Percentiles rank a stretch among this genome's conserved stretches.
Evolutionary conservation across 2,113 vertebrate species (phyloP).

Genomic region (Prionailurus viverrinus): DNA sequence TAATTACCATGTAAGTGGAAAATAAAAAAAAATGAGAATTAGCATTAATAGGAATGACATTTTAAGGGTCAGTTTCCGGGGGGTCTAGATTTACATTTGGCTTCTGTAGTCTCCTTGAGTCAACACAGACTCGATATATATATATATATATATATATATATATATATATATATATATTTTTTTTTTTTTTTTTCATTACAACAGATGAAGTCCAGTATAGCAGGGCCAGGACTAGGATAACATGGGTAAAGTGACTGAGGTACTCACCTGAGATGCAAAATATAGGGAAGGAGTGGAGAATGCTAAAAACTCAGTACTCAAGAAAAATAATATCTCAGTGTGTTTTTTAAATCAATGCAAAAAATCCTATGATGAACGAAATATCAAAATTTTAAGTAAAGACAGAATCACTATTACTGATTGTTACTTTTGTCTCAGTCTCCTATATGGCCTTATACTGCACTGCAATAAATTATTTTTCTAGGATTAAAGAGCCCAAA

Average conservation of each 20-base stretch:
- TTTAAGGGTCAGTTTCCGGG: background rate
- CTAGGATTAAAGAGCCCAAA: background rate
- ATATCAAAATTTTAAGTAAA: slow-evolving; percentile 1
- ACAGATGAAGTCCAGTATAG: background rate
- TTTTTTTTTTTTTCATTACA: background rate
- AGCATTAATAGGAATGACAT: background rate
- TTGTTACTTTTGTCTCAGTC: background rate
- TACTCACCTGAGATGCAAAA: background rate
- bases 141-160: no score
- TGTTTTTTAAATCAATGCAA: background rate
- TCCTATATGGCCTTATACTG: background rate
- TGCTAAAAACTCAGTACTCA: background rate
- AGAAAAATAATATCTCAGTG: background rate
- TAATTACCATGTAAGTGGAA: background rate
- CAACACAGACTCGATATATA: background rate
- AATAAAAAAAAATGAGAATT: background rate
- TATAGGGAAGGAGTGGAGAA: background rate
- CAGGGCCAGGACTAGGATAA: background rate
- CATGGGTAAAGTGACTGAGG: background rate
- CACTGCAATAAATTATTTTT: background rate
- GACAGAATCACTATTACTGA: background rate
- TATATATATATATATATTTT: background rate
- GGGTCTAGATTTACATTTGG: background rate
- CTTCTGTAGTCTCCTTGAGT: background rate
- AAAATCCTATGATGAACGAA: background rate